Percentiles rank a stretch among this genome's conserved stretches.
Evolutionary conservation across 2,113 vertebrate genomes (phyloP).

Genomic region (Potamarius usumacintae): DNA sequence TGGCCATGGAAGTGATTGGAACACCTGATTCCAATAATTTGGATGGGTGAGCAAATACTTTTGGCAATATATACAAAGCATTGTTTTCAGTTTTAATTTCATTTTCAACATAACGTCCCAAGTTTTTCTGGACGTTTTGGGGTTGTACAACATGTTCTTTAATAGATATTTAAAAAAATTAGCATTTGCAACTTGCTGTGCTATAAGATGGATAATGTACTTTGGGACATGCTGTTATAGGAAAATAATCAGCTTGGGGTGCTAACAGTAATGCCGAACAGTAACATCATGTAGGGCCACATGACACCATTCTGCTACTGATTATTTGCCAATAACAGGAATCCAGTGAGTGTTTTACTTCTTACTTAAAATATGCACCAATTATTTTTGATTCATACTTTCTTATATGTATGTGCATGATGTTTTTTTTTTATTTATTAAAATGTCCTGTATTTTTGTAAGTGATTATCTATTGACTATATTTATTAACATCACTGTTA

Average conservation of each 20-base stretch:
- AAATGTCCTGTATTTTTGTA: neutral
- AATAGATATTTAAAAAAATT: neutral
- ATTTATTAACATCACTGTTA: neutral
- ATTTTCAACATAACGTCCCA: too few species aligned
- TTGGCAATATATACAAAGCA: too few species aligned
- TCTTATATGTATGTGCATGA: neutral
- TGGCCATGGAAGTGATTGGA: too few species aligned
- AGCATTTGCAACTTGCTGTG: neutral
- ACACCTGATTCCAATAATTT: too few species aligned
- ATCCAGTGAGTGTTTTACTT: neutral
- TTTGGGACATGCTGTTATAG: neutral
- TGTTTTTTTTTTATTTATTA: neutral
- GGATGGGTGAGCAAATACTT: too few species aligned
- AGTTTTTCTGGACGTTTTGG: too few species aligned
- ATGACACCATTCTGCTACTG: neutral
- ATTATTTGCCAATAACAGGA: neutral
- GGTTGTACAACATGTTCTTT: neutral
- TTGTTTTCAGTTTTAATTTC: too few species aligned
- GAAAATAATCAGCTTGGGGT: neutral
- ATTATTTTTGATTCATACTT: neutral
- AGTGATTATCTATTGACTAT: neutral
- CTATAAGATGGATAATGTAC: neutral
- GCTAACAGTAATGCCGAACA: neutral
- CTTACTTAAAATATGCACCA: neutral
- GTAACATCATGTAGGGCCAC: neutral